These are phyloP conservation scores for Halictus rubicundus DNA, from an alignment of 1,140 invertebrate species.

Conservation along the genomic window DNA sequence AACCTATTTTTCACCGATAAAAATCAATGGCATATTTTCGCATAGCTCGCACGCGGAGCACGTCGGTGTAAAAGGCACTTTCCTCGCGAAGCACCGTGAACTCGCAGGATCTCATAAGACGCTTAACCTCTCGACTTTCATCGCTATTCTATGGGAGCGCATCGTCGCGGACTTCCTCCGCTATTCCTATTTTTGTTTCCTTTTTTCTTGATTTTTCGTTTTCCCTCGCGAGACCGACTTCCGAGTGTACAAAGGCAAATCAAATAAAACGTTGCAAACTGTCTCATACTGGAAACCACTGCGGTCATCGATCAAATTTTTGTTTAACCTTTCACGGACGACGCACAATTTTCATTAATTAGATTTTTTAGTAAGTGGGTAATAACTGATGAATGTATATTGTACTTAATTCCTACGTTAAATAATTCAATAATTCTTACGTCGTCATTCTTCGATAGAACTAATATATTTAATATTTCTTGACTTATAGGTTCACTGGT, in stretches of 20 bases:
- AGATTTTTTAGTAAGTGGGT: too few species aligned
- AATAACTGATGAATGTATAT: too few species aligned
- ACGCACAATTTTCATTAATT: too few species aligned
- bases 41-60: constrained; percentile 58
- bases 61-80: constrained; percentile 62
- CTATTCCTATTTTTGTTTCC: neutral
- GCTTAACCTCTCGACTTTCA: constrained; percentile 66
- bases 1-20: constrained; percentile 66
- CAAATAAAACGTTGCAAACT: too few species aligned
- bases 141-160: constrained; percentile 49
- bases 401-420: too few species aligned
- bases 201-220: constrained; percentile 9
- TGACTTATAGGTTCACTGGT: too few species aligned
- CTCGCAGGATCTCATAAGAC: constrained; percentile 58
- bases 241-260: neutral
- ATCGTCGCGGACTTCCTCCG: constrained; percentile 38
- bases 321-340: too few species aligned
- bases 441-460: too few species aligned
- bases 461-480: too few species aligned
- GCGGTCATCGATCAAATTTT: too few species aligned
- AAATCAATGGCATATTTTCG: constrained; percentile 67
- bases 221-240: constrained; percentile 13
- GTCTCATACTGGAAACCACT: too few species aligned
- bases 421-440: too few species aligned
- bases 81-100: constrained; percentile 49